phyloP scores from a whole-genome alignment of 2,888 invertebrate species.

The Leucoma salicis region DNA sequence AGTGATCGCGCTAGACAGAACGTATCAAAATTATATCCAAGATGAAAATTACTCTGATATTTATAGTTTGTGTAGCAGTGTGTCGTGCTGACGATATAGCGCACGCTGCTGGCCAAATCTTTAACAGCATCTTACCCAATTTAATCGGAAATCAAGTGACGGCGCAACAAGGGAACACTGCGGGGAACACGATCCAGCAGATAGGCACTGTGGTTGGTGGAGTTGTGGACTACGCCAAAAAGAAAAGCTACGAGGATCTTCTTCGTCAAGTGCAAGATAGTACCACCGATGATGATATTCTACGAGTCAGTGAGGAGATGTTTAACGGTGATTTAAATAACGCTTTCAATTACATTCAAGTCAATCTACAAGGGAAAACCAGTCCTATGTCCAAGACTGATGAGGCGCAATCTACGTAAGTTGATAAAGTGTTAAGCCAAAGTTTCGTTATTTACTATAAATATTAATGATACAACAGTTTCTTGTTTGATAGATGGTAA shows the following conservation, averaged over 20 bases:
- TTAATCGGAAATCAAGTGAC: conserved; percentile 64
- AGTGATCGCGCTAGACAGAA: conserved; percentile 59
- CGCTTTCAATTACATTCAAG: conserved; percentile 85
- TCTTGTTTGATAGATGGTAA: background rate
- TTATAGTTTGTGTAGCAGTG: conserved; percentile 52
- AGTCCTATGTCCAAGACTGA: conserved; percentile 86
- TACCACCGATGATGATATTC: conserved; percentile 85
- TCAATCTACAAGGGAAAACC: conserved; percentile 89
- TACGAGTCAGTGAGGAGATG: conserved; percentile 87
- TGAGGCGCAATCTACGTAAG: conserved; percentile 89
- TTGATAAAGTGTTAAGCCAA: too few species aligned
- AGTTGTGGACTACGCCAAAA: conserved; percentile 74
- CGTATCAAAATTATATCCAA: conserved; percentile 49
- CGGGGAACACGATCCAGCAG: conserved; percentile 64
- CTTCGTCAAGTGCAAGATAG: conserved; percentile 70
- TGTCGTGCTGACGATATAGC: conserved; percentile 65
- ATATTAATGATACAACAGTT: too few species aligned
- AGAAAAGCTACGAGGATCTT: conserved; percentile 73
- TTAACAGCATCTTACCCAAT: conserved; percentile 70
- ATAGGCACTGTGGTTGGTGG: conserved; percentile 76
- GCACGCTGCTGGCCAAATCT: conserved; percentile 72
- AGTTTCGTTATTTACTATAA: too few species aligned
- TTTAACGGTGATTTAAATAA: conserved; percentile 88
- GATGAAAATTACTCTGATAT: conserved; percentile 60
- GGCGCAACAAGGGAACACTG: conserved; percentile 65